Evolutionary conservation across 2,113 vertebrate genomes (phyloP).

Genomic region (Gallinago media): DNA sequence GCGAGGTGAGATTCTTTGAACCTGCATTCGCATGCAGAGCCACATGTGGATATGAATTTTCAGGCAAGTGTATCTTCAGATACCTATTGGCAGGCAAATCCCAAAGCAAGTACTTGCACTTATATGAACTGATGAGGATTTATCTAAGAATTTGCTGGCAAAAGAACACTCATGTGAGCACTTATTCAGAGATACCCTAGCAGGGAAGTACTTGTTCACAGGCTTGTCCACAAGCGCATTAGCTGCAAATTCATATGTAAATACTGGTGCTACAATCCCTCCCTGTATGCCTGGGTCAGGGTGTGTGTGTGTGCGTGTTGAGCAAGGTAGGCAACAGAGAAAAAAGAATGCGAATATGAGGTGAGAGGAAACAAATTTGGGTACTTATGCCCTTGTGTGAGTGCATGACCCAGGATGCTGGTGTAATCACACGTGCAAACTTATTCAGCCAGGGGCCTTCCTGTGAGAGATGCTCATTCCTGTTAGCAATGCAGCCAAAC

Average conservation of each 20-base stretch:
- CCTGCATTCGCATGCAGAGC: constrained; percentile 31
- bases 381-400: background rate
- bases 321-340: background rate
- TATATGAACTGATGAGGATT: constrained; percentile 60
- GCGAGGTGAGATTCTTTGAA: background rate
- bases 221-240: constrained; percentile 6
- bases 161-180: constrained; percentile 23
- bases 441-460: accelerated
- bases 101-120: constrained; percentile 41
- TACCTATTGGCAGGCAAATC: constrained; percentile 32
- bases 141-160: constrained; percentile 49
- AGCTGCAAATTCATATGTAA: background rate
- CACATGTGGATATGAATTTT: constrained; percentile 39
- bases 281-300: background rate
- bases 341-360: background rate
- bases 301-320: background rate
- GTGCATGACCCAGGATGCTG: background rate
- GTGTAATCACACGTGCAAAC: background rate
- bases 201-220: constrained; percentile 43
- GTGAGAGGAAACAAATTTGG: accelerated
- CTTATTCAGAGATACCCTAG: constrained; percentile 5
- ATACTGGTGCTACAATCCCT: background rate
- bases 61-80: constrained; percentile 35
- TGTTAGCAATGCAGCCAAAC: background rate
- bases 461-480: background rate